Percentiles rank a stretch among this genome's conserved stretches.
phyloP scores from a whole-genome alignment of 2,113 vertebrate genomes.

The Corydoras maculifer region DNA sequence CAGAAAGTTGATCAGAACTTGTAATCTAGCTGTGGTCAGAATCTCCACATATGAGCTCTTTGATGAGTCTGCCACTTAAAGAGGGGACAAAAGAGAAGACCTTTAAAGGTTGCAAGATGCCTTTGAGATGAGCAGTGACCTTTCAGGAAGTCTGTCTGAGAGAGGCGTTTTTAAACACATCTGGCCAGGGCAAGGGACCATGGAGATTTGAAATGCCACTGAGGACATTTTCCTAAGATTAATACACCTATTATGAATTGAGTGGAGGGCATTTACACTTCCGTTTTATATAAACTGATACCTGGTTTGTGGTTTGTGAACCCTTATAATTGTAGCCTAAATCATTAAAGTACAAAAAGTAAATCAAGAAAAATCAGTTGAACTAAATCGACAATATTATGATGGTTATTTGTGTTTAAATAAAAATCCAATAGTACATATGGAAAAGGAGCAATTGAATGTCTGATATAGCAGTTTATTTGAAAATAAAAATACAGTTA shows the following conservation, averaged over 20 bases:
- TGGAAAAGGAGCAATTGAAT: no score
- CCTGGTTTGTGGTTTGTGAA: not conserved
- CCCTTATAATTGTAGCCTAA: no score
- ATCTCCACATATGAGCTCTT: slow-evolving; percentile 33
- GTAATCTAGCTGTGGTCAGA: slow-evolving; percentile 50
- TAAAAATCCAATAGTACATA: no score
- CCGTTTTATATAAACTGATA: not conserved
- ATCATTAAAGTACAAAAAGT: no score
- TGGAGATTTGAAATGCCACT: slow-evolving; percentile 49
- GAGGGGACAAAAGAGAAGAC: slow-evolving; percentile 58
- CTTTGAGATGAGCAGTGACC: slow-evolving; percentile 63
- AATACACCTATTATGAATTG: slow-evolving; percentile 60
- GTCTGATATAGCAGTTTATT: no score
- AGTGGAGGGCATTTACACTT: slow-evolving; percentile 40
- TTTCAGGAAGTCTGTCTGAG: slow-evolving; percentile 53
- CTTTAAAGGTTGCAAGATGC: slow-evolving; percentile 66
- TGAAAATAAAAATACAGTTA: no score
- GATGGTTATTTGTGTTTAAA: no score
- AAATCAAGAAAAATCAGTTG: no score
- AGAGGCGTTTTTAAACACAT: slow-evolving; percentile 44
- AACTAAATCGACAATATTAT: no score
- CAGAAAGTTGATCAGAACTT: slow-evolving; percentile 43
- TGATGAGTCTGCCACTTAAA: slow-evolving; percentile 53
- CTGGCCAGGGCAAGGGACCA: slow-evolving; percentile 23
- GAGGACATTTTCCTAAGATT: slow-evolving; percentile 61